Conservation (phyloP, 1,140 invertebrate genomes). For the Araneus ventricosus region DNA sequence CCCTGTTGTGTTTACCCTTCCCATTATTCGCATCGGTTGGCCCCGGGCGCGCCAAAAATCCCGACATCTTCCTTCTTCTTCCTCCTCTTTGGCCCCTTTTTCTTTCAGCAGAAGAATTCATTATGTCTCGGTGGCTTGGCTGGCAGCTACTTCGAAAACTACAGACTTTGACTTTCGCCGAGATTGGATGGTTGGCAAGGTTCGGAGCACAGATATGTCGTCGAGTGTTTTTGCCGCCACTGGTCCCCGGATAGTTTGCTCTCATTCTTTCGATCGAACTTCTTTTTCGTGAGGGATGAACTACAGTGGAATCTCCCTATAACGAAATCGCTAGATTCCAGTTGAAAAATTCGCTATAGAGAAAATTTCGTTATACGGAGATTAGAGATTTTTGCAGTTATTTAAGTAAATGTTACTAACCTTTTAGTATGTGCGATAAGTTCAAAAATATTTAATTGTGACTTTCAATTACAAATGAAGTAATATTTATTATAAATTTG, state of each 20-base stretch:
- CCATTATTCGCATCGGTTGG: constrained; percentile 12
- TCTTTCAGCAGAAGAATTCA: constrained; percentile 18
- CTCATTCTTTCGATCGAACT: no score
- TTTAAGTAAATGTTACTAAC: no score
- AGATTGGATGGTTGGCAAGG: neutral
- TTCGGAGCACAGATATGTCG: neutral
- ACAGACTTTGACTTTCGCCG: neutral
- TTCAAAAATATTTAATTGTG: no score
- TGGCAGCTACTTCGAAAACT: neutral
- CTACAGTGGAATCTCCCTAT: no score
- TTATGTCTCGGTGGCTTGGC: constrained; percentile 12
- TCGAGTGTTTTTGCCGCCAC: neutral
- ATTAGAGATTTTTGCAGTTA: no score
- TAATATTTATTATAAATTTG: no score
- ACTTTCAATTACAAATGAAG: no score
- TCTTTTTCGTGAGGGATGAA: no score
- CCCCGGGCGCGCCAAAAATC: constrained; percentile 13
- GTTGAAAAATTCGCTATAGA: no score
- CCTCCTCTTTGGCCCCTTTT: neutral
- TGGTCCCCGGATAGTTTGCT: neutral
- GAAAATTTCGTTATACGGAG: no score
- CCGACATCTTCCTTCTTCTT: neutral
- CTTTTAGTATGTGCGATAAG: no score
- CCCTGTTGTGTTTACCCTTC: constrained; percentile 29
- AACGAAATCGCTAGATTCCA: no score